Base-by-base conservation (phyloP, 2,797 vertebrate species). In the Stomatorhinus walkeri region DNA sequence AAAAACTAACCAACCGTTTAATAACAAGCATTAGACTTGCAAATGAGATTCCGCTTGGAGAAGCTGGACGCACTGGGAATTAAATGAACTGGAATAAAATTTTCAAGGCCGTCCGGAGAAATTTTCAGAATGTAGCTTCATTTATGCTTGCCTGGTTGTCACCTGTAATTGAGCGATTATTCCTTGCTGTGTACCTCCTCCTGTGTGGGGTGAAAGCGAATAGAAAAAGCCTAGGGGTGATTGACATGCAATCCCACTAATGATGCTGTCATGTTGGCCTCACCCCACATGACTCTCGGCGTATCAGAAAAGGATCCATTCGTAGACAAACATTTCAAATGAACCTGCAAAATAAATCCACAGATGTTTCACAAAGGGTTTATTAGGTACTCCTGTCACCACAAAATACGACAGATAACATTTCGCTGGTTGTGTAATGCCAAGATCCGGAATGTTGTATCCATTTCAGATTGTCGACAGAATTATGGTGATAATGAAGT, bases 81-180 rank as follows among this genome's bases (percentile, higher is more conserved):
- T 86, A 56, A 51, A 86, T 52, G 51, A n/a, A 36, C 22, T 24
- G 51, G 49, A 54, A 86, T 19, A 16, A 51, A 85, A 85, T 52
- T 79, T 79, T 79, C 3, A 5, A 22, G 79, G 90, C 89, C 91
- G 89, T 89, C 86, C 86, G 52, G 90, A 88, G 89, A 91, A 91
- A 90, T 92, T 92, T 92, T 93, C 91, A 87, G 85, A n/a, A 52
- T 56, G 79, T 22, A 64, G 87, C 87, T 79, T 92, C 88, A 76
- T 89, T 89, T 87, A 83, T 36, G 68, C 87, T 87, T 85, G 54
- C 12, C 52, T 90, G 81, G 68, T 59, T 90, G 91, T 92, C 91
- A 91, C 87, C 54, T 90, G 87, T 88, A 89, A 90, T 94, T 93
- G 88, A 91, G 93, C 92, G 92, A 91, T 84, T 89, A 87, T 90